Conservation (phyloP, 2,888 invertebrate genomes). For the Apomyelois bistriatella region DNA sequence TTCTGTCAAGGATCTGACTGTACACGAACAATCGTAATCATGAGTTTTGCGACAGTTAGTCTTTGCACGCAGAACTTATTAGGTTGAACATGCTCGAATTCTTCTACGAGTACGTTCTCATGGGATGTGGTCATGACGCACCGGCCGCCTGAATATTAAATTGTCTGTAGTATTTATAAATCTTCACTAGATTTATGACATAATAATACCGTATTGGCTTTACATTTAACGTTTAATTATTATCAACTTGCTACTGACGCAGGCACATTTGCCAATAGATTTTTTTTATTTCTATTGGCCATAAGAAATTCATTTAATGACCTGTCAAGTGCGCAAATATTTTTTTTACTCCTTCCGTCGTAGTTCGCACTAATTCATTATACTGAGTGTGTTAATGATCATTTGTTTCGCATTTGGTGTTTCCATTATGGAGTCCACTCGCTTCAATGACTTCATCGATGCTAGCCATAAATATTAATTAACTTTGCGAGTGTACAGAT, state of each 20-base stretch:
- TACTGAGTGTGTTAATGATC: background rate
- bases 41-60: too few species aligned
- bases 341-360: background rate
- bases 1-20: too few species aligned
- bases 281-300: background rate
- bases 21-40: too few species aligned
- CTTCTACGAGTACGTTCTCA: too few species aligned
- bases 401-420: background rate
- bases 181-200: too few species aligned
- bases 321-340: background rate
- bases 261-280: background rate
- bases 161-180: too few species aligned
- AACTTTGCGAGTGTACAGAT: background rate
- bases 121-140: too few species aligned
- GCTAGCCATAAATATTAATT: background rate
- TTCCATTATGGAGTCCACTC: background rate
- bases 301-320: background rate
- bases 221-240: too few species aligned
- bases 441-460: background rate
- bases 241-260: background rate
- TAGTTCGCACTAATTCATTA: background rate
- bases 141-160: too few species aligned
- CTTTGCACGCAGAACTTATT: too few species aligned
- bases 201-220: too few species aligned
- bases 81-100: too few species aligned